Percentiles rank a stretch among this genome's conserved stretches.
These are phyloP conservation scores for Gambelia wislizenii DNA, from an alignment of 2,797 vertebrate species.

Conservation along the genomic window DNA sequence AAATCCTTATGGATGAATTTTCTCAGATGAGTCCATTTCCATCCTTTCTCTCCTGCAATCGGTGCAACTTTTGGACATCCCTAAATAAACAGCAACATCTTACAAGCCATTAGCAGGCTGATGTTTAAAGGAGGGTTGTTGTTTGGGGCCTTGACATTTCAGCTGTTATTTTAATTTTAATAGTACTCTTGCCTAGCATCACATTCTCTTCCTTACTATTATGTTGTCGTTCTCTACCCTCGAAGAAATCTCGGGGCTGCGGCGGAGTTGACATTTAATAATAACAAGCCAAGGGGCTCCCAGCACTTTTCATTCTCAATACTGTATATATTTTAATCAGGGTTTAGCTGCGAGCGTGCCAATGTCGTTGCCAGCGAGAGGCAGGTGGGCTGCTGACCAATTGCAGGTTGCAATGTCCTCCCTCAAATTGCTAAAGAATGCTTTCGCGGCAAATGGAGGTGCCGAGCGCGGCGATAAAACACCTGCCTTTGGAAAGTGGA, in stretches of 20 bases:
- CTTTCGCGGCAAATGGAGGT: background rate
- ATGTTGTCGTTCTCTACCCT: background rate
- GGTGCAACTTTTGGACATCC: background rate
- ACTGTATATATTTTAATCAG: background rate
- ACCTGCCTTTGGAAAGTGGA: background rate
- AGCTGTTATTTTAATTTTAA: slow-evolving; percentile 19
- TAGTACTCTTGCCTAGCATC: background rate
- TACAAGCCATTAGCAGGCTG: background rate
- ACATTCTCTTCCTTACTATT: background rate
- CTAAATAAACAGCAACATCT: background rate
- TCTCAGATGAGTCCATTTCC: rapidly evolving
- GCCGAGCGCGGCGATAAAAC: background rate
- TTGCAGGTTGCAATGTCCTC: slow-evolving; percentile 11
- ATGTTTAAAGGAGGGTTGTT: background rate
- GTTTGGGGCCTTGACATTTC: background rate
- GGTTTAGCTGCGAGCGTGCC: background rate
- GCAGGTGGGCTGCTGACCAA: background rate
- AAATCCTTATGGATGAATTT: background rate
- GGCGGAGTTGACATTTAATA: background rate
- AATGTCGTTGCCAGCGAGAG: background rate
- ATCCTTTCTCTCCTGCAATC: rapidly evolving
- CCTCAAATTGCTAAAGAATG: background rate
- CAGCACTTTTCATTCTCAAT: background rate
- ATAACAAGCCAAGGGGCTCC: background rate
- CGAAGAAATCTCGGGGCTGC: background rate